phyloP scores from a whole-genome alignment of 2,797 vertebrate genomes.

The Linurgus olivaceus region DNA sequence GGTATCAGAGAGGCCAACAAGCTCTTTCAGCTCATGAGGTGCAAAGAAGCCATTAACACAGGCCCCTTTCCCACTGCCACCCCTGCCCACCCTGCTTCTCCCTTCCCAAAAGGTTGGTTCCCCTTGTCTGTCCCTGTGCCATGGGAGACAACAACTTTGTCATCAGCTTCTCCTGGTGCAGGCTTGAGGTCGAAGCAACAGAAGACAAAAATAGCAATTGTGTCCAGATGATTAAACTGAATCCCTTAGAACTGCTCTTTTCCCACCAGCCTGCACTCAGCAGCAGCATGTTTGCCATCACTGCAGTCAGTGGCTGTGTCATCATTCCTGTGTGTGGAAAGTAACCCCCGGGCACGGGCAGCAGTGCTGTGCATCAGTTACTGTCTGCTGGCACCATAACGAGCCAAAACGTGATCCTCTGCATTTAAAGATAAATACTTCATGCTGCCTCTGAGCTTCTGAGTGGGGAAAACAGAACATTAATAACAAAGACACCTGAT shows the following conservation, averaged over 20 bases:
- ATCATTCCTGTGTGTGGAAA: neutral
- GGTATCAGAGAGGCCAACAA: rapidly evolving
- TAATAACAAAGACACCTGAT: rapidly evolving
- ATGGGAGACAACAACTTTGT: neutral
- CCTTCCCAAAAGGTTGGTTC: neutral
- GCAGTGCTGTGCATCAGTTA: neutral
- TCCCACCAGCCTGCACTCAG: neutral
- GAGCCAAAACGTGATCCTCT: neutral
- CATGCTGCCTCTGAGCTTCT: neutral
- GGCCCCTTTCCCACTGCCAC: rapidly evolving
- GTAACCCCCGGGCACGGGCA: neutral
- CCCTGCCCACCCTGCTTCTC: neutral
- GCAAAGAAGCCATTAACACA: rapidly evolving
- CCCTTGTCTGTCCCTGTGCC: neutral
- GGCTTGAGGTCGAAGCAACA: neutral
- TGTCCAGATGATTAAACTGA: neutral
- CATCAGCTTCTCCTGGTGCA: neutral
- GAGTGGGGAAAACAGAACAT: neutral
- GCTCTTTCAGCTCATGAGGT: neutral
- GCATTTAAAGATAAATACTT: neutral
- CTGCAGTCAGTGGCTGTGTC: neutral
- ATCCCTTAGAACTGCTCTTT: neutral
- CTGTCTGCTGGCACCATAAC: neutral
- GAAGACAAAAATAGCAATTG: neutral
- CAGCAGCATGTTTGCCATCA: neutral